Conservation (phyloP, 2,797 vertebrate species). For the Meriones psammophilus region DNA sequence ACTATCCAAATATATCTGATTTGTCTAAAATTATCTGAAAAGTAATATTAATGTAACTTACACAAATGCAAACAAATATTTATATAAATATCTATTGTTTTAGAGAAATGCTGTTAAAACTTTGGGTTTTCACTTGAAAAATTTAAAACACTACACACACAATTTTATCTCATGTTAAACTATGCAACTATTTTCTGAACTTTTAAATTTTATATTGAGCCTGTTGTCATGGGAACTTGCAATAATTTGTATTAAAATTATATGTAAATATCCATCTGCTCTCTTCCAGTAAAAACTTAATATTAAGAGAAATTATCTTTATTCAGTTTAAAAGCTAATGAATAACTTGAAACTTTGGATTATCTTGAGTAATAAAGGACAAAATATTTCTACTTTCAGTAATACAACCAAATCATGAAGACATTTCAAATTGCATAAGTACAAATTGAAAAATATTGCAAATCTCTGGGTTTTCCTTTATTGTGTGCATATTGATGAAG, state of each 20-base stretch:
- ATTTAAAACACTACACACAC: background rate
- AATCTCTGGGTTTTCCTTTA: background rate
- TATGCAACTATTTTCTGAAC: background rate
- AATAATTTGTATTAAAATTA: slow-evolving; percentile 74
- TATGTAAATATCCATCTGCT: slow-evolving; percentile 75
- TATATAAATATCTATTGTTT: background rate
- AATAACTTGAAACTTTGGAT: slow-evolving; percentile 30
- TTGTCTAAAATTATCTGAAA: background rate
- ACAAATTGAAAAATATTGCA: background rate
- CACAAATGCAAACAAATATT: background rate
- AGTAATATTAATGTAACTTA: background rate
- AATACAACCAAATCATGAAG: slow-evolving; percentile 17
- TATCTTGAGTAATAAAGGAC: slow-evolving; percentile 28
- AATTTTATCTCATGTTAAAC: slow-evolving; percentile 42
- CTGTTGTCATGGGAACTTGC: slow-evolving; percentile 52
- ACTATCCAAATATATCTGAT: background rate
- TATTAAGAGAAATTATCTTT: slow-evolving; percentile 66
- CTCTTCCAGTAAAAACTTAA: slow-evolving; percentile 60
- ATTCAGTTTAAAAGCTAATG: slow-evolving; percentile 55
- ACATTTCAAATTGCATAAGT: background rate
- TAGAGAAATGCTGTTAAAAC: background rate
- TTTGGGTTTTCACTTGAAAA: background rate
- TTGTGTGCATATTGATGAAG: background rate
- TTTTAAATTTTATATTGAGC: slow-evolving; percentile 57
- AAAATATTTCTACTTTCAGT: slow-evolving; percentile 14